Percentiles rank a stretch among this genome's conserved stretches.
Evolutionary conservation across 2,888 invertebrate species (phyloP).

Genomic region (Lasioglossum morio): DNA sequence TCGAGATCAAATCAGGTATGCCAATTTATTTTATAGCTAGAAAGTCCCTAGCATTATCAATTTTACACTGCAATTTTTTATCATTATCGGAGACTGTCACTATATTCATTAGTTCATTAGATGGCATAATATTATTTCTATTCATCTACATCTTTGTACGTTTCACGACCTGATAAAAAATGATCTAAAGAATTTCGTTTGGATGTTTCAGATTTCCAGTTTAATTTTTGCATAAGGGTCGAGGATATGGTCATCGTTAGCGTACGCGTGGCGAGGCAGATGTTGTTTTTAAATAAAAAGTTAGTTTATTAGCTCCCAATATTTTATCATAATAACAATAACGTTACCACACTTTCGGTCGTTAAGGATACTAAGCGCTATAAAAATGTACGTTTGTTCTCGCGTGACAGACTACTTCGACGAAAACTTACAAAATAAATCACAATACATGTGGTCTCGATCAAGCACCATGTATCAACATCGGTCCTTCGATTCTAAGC

Average conservation of each 20-base stretch:
- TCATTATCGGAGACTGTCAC: neutral
- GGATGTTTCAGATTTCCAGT: neutral
- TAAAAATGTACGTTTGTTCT: constrained; percentile 24
- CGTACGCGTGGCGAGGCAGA: neutral
- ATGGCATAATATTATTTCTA: neutral
- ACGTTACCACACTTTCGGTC: constrained; percentile 37
- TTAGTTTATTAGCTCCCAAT: constrained; percentile 56
- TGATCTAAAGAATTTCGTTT: neutral
- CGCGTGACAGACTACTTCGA: constrained; percentile 6
- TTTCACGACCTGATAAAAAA: neutral
- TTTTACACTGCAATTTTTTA: constrained; percentile 19
- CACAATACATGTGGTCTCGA: constrained; percentile 50
- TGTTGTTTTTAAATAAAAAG: constrained; percentile 43
- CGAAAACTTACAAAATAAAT: constrained; percentile 57
- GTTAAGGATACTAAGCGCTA: constrained; percentile 36
- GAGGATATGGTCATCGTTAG: neutral
- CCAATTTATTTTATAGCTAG: constrained; percentile 8
- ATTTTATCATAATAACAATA: constrained; percentile 50
- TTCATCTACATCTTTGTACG: neutral
- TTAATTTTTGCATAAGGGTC: neutral
- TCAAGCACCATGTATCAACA: constrained; percentile 19
- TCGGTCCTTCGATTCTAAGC: constrained; percentile 26
- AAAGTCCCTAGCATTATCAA: constrained; percentile 39
- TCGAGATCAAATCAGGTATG: constrained; percentile 26
- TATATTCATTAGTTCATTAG: neutral